phyloP scores from a whole-genome alignment of 2,113 vertebrate species.

The Hypocryptadius cinnamomeus region DNA sequence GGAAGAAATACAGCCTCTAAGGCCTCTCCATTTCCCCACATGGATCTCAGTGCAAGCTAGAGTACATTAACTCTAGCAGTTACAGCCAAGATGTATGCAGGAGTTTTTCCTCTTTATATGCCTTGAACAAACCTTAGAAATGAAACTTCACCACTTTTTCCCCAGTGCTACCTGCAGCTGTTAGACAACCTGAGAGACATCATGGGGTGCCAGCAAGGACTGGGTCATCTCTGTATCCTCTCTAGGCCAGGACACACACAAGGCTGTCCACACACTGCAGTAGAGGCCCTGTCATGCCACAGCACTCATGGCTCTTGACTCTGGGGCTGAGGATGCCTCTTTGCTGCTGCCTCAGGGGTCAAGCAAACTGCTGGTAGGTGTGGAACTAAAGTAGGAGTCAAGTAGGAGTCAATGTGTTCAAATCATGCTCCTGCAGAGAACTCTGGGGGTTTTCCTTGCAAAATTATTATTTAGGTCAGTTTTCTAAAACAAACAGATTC shows the following conservation, averaged over 20 bases:
- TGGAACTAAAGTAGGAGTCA: not conserved
- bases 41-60: not conserved
- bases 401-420: not conserved
- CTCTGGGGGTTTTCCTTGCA: not conserved
- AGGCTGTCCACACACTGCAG: not conserved
- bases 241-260: not conserved
- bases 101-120: not conserved
- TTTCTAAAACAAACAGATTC: not conserved
- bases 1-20: not conserved
- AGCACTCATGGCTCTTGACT: not conserved
- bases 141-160: not conserved
- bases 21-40: not conserved
- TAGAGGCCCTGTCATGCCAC: accelerated
- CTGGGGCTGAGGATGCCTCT: not conserved
- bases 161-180: not conserved
- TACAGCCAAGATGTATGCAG: not conserved
- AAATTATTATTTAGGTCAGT: not conserved
- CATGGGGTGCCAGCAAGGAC: not conserved
- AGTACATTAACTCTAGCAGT: not conserved
- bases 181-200: not conserved
- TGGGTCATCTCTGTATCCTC: not conserved
- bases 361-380: not conserved
- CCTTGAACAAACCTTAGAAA: not conserved
- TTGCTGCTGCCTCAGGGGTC: not conserved
- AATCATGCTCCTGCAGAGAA: not conserved